Conservation (phyloP, 2,888 invertebrate genomes). For the Aspidiotus destructor region DNA sequence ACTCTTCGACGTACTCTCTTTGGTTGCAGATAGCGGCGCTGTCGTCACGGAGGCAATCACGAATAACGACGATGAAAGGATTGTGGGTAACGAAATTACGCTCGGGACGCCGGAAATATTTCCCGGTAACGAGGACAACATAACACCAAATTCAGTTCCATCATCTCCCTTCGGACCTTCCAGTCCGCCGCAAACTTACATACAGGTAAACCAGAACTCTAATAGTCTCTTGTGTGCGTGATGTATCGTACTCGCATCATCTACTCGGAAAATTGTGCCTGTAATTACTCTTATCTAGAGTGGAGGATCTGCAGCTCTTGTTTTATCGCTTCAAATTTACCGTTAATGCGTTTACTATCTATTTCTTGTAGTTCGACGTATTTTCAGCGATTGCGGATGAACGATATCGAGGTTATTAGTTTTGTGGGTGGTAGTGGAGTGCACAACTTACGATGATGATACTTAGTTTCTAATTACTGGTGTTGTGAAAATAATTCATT, state of each 20-base stretch:
- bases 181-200: constrained; percentile 22
- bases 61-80: constrained; percentile 23
- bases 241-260: background rate
- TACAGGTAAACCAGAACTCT: constrained; percentile 23
- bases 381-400: no score
- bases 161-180: constrained; percentile 22
- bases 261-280: background rate
- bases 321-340: background rate
- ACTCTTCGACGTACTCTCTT: background rate
- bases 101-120: constrained; percentile 25
- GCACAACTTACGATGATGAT: no score
- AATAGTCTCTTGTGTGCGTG: background rate
- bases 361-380: no score
- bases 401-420: no score
- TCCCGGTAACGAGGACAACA: constrained; percentile 18
- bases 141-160: constrained; percentile 18
- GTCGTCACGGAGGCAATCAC: constrained; percentile 27
- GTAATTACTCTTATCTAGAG: constrained; percentile 3
- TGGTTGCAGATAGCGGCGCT: constrained; percentile 25
- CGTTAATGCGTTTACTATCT: no score
- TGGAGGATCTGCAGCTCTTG: constrained; percentile 8
- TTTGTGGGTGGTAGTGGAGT: no score
- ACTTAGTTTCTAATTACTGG: no score
- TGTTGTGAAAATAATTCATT: no score
- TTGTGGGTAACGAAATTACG: constrained; percentile 26